Base-by-base conservation (phyloP, 1,140 invertebrate genomes). In the Elymnias hypermnestra region DNA sequence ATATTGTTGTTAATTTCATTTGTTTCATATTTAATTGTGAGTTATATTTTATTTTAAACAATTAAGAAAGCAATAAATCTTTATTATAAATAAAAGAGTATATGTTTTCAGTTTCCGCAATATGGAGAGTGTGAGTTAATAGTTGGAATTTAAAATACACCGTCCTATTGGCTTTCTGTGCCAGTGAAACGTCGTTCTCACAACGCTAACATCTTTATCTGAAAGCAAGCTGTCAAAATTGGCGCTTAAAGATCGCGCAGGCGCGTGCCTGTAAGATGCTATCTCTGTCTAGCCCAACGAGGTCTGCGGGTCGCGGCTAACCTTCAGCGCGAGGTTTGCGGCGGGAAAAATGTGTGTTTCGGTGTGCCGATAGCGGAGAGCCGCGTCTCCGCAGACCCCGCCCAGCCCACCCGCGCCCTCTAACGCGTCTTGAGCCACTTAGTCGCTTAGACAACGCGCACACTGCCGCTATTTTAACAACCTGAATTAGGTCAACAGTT, bases 371-470 rank as follows among this genome's bases (percentile, higher is more conserved):
- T 76, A 79, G 74, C 78, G 81, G 76, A 63, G 72, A 59, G 76
- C 76, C 77, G 69, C 75, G 72, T 61, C 66, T 44, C 67, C 69
- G 53, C 68, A 59, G 65, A 39, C 72, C 61, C 69, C 72, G 68
- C 63, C 76, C 71, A 64, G 44, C 57, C 54, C 60, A 48, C 70
- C 61, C 65, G 70, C 69, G 63, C 63, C 74, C 66, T 66, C 73
- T 81, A 84, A 81, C 78, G 77, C 81, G 74, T 81, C 81, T 84
- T 84, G 63, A 75, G 82, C 82, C 75, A 85, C 82, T 85, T 83
- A 82, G 74, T 72, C 67, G 69, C 31, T 83, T 78, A 85, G 82
- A 83, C 78, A 59, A 53, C 44, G 73, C 37, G 54, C 78, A 83
- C 76, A 81, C 65, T 77, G 67, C 19, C 17, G n/a, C 37, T 35